Conservation (phyloP, 2,797 vertebrate species). For the Typhlichthys eigenmanni region DNA sequence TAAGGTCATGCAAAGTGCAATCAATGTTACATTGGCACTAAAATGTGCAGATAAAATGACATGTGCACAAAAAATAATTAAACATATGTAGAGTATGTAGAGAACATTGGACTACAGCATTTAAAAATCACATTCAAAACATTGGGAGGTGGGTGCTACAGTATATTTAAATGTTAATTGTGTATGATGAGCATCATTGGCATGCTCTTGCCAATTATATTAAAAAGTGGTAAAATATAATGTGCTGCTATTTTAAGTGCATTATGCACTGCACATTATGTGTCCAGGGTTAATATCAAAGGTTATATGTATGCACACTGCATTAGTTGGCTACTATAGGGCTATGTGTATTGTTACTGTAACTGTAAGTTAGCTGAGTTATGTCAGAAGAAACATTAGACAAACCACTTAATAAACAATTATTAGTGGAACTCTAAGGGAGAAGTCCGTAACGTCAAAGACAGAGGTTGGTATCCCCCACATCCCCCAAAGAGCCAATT, state of each 20-base stretch:
- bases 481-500: too few relatives aligned
- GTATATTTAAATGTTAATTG: background rate
- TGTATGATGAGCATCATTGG: constrained; percentile 23
- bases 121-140: constrained; percentile 32
- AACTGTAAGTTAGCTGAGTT: too few relatives aligned
- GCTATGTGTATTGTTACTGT: background rate
- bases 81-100: constrained; percentile 31
- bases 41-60: constrained; percentile 31
- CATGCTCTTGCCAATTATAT: constrained; percentile 4
- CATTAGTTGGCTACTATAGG: constrained; percentile 2
- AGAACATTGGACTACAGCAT: constrained; percentile 34
- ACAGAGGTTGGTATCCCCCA: too few relatives aligned
- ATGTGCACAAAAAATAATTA: constrained; percentile 50
- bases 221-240: constrained; percentile 36
- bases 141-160: constrained; percentile 6
- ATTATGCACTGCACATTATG: constrained; percentile 21
- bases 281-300: background rate
- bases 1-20: constrained; percentile 35
- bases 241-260: constrained; percentile 29
- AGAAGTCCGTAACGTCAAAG: too few relatives aligned
- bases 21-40: constrained; percentile 21
- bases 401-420: too few relatives aligned
- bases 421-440: too few relatives aligned
- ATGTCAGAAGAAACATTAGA: too few relatives aligned
- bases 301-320: background rate